Evolutionary conservation across 23 tunicate genomes (phyloP), one percentile per base, ranked within the genome.

Genomic region (Halocynthia roretzi): DNA sequence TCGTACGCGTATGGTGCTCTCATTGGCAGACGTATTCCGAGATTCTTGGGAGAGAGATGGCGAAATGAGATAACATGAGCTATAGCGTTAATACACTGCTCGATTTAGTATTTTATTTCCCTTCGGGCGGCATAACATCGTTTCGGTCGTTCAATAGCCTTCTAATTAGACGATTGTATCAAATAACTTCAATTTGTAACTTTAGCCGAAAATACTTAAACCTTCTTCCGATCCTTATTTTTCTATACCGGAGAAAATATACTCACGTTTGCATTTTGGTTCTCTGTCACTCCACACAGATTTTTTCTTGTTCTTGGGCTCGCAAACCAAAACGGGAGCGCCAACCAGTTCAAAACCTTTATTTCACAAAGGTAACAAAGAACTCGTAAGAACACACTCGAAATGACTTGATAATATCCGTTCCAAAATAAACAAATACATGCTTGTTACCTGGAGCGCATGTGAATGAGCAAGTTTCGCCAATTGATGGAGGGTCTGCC

Each of bases 261-360:
- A 65, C 76, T 53, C 6, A 74, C 78, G 78, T 74, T 74, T 74
- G 63, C 78, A 74, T 14, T 8, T 56, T 53, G 78, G 78, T 48
- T 53, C 62, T 74, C 11, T 53, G 78, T 74, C 8, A 54, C 56
- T 53, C 78, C 78, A 74, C 31, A 20, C 62, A 14, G 78, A 53
- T 74, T 8, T 44, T 53, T 48, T 12, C 20, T 10, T 10, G 21
- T 74, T 74, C 63, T 52, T 54, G 10, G 78, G 60, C 62, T 21
- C 56, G 22, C 78, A 74, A 7, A 53, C 63, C 22, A 74, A 64
- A 18, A 74, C 78, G 10, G 55, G 55, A 8, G 23, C 64, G 56
- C 78, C 78, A 20, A 54, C 78, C 62, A 74, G 21, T 54, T 74
- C 78, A 54, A 50, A 74, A 6, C 78, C 78, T 74, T 22, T 15